Conservation (phyloP, 2,113 vertebrate genomes). For the Noctilio leporinus region DNA sequence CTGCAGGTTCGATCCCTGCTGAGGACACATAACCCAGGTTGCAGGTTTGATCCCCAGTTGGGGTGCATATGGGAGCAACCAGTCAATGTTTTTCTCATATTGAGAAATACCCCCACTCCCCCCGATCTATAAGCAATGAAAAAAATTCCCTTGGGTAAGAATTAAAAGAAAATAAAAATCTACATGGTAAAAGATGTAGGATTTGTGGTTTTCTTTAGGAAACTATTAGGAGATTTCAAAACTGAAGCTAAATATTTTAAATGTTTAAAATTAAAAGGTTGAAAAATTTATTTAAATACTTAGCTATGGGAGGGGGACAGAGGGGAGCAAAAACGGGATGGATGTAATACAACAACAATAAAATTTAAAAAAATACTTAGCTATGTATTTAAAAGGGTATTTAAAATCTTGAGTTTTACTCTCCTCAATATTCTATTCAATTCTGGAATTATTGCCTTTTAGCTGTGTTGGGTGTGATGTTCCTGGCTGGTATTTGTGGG, state of each 20-base stretch:
- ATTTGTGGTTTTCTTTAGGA: constrained; percentile 3
- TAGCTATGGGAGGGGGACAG: too few species aligned
- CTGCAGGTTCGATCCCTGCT: too few species aligned
- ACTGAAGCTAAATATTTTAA: not conserved
- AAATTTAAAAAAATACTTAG: not conserved
- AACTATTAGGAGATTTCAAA: not conserved
- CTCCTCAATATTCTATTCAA: not conserved
- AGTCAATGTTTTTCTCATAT: too few species aligned
- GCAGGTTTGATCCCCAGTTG: too few species aligned
- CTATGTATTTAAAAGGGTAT: not conserved
- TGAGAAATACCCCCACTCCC: too few species aligned
- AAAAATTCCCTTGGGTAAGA: too few species aligned
- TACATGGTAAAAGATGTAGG: not conserved
- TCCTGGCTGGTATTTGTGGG: constrained; percentile 86
- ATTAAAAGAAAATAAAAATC: not conserved
- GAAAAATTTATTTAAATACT: constrained; percentile 6
- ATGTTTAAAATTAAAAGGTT: constrained; percentile 27
- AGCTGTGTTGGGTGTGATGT: constrained; percentile 81
- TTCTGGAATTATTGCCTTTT: constrained; percentile 59
- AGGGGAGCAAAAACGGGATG: too few species aligned
- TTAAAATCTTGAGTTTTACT: not conserved
- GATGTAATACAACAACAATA: too few species aligned
- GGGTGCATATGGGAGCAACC: too few species aligned
- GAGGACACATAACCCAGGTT: too few species aligned
- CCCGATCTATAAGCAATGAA: too few species aligned